Evolutionary conservation across 2,888 invertebrate genomes (phyloP), one percentile per base, ranked within the genome.

Genomic region (Sipunculus nudus): DNA sequence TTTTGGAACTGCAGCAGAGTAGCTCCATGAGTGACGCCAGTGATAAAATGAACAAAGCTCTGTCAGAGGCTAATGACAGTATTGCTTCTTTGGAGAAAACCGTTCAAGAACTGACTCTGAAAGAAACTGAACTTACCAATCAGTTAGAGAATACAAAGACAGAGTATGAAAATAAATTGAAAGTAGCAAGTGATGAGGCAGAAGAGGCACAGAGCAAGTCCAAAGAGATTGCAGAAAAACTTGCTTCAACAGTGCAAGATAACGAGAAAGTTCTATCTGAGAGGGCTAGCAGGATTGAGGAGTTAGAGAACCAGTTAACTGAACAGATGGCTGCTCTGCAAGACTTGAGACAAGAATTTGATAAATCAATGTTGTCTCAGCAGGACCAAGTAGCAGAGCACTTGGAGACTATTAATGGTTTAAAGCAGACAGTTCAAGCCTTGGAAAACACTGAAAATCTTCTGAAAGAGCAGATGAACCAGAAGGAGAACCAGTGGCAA

Each of bases 381-480:
- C n/a, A 60, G 28, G n/a, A 19, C 1, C 52, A 43, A 28, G 31
- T 55, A 6, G 35, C 50, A 10, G 16, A 50, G n/a, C 67, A 59
- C 47, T 53, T 54, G 3, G 50, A 61, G 43, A n/a, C 38, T 5
- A 38, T 59, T 8, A 32, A 19, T 16, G 39, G 31, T 23, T 16
- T 61, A 26, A 59, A 60, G 31, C 46, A 61, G 23, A 56, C 16
- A 21, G 53, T 60, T 5, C 26, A 19, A 4, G 3, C 3, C 13
- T 28, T 63, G 32, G 46, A 49, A 26, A 25, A 46, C 8, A 47
- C 49, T 3, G 57, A 61, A 38, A n/a, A 39, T 21, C 73, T 59
- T 1, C 57, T 67, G 8, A 48, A 52, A 61, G 63, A 57, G 29
- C 53, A 75, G 57, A 61, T 78, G 19, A 40, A 59, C 3, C 68